These are phyloP conservation scores for Nephila pilipes DNA, from an alignment of 1,140 invertebrate genomes.

Conservation along the genomic window DNA sequence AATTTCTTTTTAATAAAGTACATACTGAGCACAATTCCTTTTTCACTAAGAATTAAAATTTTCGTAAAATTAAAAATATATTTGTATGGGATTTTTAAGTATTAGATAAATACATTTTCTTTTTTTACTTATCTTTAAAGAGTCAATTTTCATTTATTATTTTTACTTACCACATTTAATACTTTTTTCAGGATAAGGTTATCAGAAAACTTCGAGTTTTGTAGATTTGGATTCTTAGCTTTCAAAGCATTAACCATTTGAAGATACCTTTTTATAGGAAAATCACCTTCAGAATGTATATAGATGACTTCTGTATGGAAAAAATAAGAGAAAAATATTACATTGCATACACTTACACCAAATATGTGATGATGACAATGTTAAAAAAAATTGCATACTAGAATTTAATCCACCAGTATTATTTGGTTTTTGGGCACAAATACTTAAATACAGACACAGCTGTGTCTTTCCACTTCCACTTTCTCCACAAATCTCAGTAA, in stretches of 20 bases:
- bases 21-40: no score
- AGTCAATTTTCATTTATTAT: no score
- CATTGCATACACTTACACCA: neutral
- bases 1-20: no score
- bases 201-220: slow-evolving; percentile 44
- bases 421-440: slow-evolving; percentile 84
- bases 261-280: slow-evolving; percentile 87
- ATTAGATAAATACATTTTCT: no score
- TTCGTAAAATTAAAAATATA: no score
- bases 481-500: slow-evolving; percentile 92
- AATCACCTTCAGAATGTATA: slow-evolving; percentile 89
- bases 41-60: no score
- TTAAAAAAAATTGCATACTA: slow-evolving; percentile 80
- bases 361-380: neutral
- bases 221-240: neutral
- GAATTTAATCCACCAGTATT: slow-evolving; percentile 82
- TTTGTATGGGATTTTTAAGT: no score
- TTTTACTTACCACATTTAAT: slow-evolving; percentile 57
- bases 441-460: slow-evolving; percentile 88
- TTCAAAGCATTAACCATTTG: slow-evolving; percentile 78
- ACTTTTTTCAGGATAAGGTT: slow-evolving; percentile 63
- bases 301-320: slow-evolving; percentile 85
- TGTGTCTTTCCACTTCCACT: slow-evolving; percentile 93
- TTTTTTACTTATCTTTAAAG: no score
- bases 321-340: neutral